Base-by-base conservation (phyloP, 2,888 invertebrate genomes). In the Calliphora vomitoria region DNA sequence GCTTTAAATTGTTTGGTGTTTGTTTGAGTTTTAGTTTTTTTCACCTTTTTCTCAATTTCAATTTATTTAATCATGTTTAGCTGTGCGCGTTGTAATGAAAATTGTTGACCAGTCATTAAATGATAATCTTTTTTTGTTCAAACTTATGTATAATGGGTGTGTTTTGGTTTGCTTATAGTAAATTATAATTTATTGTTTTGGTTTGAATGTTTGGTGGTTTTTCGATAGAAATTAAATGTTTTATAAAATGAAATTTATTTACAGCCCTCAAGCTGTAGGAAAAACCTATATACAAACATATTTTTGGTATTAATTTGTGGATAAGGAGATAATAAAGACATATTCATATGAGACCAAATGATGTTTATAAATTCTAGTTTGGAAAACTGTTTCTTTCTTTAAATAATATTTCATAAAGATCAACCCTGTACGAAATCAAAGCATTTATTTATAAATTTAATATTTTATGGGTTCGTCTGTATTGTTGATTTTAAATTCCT, bases 41-140 rank as follows among this genome's bases (percentile, higher is more conserved):
- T 18, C n/a, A 41, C 8, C 3, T 20, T 60, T 80, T 35, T 35
- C 5, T 35, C 35, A 35, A 35, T 25, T 72, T 50, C 35, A 82
- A 76, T 76, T 76, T 66, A 53, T 47, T 72, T 44, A 55, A 71
- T 78, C 44, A 10, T 47, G 64, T 64, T 71, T 13, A 60, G 15
- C 35, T 55, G 18, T 20, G 55, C 13, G 78, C 64, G 55, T 38
- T 72, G 53, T 66, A 47, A 35, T 41, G 18, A 50, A 84, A 64
- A 79, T 84, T 79, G 25, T 25, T 84, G 44, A 44, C 53, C 35
- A 64, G 72, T n/a, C 58, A 79, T 72, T 72, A 72, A 58, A 10
- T 84, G 55, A 66, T 78, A 76, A 82, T 66, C 8, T 80, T 58
- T 81, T 41, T 62, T 75, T 1, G 11, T 18, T 31, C 15, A 18